Evolutionary conservation across 2,113 vertebrate genomes (phyloP).

Genomic region (Percopsis transmontana): DNA sequence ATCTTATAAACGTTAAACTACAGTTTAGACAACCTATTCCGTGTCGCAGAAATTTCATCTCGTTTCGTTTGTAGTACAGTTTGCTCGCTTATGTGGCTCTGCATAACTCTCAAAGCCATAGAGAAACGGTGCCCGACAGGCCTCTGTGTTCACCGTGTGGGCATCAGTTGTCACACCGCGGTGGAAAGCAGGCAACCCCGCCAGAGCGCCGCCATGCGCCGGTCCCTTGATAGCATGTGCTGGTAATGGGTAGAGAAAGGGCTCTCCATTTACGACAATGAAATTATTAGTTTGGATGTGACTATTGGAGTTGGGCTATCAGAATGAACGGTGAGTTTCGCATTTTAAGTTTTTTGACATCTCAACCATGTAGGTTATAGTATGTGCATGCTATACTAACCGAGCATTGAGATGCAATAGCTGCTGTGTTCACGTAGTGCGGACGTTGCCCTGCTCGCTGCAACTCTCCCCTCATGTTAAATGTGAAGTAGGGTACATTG

Average conservation of each 20-base stretch:
- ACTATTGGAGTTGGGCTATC: slow-evolving; percentile 46
- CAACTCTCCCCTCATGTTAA: no score
- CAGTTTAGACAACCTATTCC: background rate
- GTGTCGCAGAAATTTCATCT: background rate
- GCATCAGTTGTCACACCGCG: slow-evolving; percentile 47
- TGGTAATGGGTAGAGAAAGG: background rate
- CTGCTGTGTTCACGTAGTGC: no score
- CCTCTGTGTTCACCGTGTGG: slow-evolving; percentile 53
- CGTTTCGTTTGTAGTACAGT: background rate
- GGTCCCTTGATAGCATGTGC: slow-evolving; percentile 18
- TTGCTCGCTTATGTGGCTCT: background rate
- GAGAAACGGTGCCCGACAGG: slow-evolving; percentile 47
- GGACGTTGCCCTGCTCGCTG: no score
- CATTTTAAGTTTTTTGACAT: background rate
- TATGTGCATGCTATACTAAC: background rate
- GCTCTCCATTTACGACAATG: slow-evolving; percentile 3
- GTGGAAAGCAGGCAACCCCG: slow-evolving; percentile 43
- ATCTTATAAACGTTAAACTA: background rate
- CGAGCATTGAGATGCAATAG: background rate
- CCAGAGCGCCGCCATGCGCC: slow-evolving; percentile 42
- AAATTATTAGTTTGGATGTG: slow-evolving; percentile 24
- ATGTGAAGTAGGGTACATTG: no score
- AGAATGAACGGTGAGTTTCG: slow-evolving; percentile 85
- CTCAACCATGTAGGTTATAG: background rate
- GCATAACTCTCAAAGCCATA: slow-evolving; percentile 3